phyloP scores from a whole-genome alignment of 1,140 invertebrate genomes.

The Brachionus sp. region DNA sequence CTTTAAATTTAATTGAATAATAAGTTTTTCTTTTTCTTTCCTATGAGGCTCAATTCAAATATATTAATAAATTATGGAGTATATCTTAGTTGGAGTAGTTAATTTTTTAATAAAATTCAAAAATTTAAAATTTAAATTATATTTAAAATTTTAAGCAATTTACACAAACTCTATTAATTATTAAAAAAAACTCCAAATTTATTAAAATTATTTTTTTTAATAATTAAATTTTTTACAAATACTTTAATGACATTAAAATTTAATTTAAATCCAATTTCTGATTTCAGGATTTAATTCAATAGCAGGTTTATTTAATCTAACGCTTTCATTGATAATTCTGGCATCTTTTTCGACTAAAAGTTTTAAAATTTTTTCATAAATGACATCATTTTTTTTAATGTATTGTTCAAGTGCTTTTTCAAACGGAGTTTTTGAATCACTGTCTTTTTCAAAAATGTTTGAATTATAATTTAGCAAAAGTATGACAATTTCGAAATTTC shows the following conservation, averaged over 20 bases:
- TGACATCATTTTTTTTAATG: background rate
- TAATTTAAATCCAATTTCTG: background rate
- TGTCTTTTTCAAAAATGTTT: background rate
- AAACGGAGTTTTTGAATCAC: slow-evolving; percentile 4
- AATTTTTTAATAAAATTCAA: too few species aligned
- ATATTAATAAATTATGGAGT: too few species aligned
- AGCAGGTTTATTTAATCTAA: background rate
- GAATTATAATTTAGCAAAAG: background rate
- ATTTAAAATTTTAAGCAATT: too few species aligned
- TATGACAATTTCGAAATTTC: background rate
- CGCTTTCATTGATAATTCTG: background rate
- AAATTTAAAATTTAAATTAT: too few species aligned
- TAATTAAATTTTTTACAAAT: background rate
- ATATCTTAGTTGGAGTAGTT: too few species aligned
- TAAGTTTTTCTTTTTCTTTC: too few species aligned
- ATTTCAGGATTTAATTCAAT: background rate
- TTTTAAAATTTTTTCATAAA: background rate
- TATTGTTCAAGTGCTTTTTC: slow-evolving; percentile 6
- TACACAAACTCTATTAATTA: too few species aligned
- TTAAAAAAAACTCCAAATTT: background rate
- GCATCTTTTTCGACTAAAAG: background rate
- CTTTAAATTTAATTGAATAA: too few species aligned
- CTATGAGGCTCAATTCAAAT: too few species aligned
- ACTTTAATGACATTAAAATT: background rate
- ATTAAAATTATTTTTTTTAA: background rate